phyloP scores from a whole-genome alignment of 2,113 vertebrate genomes.

The Pelobates fuscus region DNA sequence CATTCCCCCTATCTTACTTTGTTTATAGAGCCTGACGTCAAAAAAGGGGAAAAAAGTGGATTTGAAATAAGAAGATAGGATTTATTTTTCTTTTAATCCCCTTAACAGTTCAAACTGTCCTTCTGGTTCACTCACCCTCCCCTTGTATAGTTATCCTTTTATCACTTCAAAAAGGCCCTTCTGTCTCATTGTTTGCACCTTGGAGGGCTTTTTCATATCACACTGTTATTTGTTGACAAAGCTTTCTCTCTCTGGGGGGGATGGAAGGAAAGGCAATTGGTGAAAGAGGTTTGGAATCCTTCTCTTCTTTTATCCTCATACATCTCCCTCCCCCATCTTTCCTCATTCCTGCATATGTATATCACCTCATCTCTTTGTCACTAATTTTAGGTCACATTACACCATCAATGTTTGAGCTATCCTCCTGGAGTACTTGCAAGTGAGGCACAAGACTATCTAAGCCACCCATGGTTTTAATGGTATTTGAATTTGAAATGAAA shows the following conservation, averaged over 20 bases:
- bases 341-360: constrained; percentile 49
- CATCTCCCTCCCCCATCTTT: constrained; percentile 42
- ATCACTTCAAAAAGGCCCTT: constrained; percentile 50
- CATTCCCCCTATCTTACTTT: too few relatives aligned
- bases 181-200: constrained; percentile 51
- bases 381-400: constrained; percentile 52
- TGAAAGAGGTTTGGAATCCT: constrained; percentile 44
- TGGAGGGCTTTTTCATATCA: constrained; percentile 49
- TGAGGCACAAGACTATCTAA: constrained; percentile 30
- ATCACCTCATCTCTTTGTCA: constrained; percentile 50
- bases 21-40: constrained; percentile 4
- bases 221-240: constrained; percentile 51
- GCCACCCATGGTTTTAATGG: constrained; percentile 39
- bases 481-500: constrained; percentile 35
- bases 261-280: constrained; percentile 47
- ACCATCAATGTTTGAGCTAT: constrained; percentile 41
- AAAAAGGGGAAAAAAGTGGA: constrained; percentile 9
- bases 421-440: constrained; percentile 38
- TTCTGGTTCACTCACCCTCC: constrained; percentile 38
- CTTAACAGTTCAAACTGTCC: constrained; percentile 51
- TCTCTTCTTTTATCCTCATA: constrained; percentile 42
- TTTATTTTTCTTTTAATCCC: constrained; percentile 42
- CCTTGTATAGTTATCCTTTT: constrained; percentile 47
- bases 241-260: constrained; percentile 43
- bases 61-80: constrained; percentile 27